phyloP scores from a whole-genome alignment of 2,888 invertebrate species.

The Xestia sexstrigata region DNA sequence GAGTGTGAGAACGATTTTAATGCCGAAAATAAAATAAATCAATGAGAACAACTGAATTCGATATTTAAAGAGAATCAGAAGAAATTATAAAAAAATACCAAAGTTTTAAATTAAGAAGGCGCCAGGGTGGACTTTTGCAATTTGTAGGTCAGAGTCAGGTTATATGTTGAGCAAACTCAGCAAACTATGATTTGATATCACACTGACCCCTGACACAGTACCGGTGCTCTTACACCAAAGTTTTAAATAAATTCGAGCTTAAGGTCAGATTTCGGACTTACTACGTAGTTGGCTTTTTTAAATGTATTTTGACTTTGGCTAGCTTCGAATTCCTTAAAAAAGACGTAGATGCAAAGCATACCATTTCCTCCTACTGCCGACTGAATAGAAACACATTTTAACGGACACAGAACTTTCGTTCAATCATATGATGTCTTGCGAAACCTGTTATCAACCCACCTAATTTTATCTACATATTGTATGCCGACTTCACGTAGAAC shows the following conservation, averaged over 20 bases:
- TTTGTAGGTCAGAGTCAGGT: too few relatives aligned
- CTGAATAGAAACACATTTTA: background rate
- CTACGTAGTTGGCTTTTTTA: too few relatives aligned
- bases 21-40: background rate
- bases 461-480: slow-evolving; percentile 7
- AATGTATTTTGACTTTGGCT: background rate
- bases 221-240: background rate
- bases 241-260: background rate
- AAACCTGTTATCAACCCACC: slow-evolving; percentile 35
- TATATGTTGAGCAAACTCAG: too few relatives aligned
- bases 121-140: too few relatives aligned
- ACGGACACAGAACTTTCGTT: slow-evolving; percentile 24
- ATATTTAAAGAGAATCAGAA: background rate
- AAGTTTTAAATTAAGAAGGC: too few relatives aligned
- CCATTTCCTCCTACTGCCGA: background rate
- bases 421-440: background rate
- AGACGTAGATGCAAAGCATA: background rate
- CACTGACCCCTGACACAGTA: background rate
- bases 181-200: too few relatives aligned
- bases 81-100: background rate
- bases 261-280: background rate
- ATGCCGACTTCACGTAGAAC: background rate
- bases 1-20: background rate
- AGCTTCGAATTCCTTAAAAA: background rate
- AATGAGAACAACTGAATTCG: background rate